Evolutionary conservation across 2,797 vertebrate species (phyloP).

Genomic region (Geotrypetes seraphini): DNA sequence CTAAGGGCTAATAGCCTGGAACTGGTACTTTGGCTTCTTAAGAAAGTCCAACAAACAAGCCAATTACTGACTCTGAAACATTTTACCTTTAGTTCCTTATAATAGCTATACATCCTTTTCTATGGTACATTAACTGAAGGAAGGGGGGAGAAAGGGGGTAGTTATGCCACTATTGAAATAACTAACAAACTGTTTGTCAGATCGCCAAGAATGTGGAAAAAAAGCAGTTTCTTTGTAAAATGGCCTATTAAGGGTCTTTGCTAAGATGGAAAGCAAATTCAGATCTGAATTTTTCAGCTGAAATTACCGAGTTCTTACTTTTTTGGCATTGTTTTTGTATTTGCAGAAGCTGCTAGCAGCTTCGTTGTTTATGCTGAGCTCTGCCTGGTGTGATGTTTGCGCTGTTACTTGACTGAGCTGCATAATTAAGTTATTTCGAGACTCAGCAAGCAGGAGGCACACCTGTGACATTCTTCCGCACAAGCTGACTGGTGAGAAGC

Average conservation of each 20-base stretch:
- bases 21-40: constrained; percentile 52
- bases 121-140: constrained; percentile 56
- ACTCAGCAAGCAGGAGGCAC: neutral
- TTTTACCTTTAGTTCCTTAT: constrained; percentile 56
- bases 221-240: neutral
- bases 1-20: constrained; percentile 63
- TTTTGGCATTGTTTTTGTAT: neutral
- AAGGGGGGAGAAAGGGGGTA: constrained; percentile 38
- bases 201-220: constrained; percentile 20
- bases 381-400: neutral
- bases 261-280: neutral
- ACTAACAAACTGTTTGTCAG: constrained; percentile 35
- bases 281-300: neutral
- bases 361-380: constrained; percentile 1
- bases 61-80: constrained; percentile 51
- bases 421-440: constrained; percentile 3
- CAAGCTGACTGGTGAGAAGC: neutral
- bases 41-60: constrained; percentile 57
- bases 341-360: constrained; percentile 3
- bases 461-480: constrained; percentile 5
- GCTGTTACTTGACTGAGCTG: neutral
- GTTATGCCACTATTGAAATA: constrained; percentile 46
- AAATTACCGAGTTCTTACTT: neutral
- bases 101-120: constrained; percentile 55
- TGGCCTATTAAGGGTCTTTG: neutral